Evolutionary conservation across 1,140 invertebrate genomes (phyloP), one percentile per base, ranked within the genome.

Genomic region (Drosophila gunungcola): DNA sequence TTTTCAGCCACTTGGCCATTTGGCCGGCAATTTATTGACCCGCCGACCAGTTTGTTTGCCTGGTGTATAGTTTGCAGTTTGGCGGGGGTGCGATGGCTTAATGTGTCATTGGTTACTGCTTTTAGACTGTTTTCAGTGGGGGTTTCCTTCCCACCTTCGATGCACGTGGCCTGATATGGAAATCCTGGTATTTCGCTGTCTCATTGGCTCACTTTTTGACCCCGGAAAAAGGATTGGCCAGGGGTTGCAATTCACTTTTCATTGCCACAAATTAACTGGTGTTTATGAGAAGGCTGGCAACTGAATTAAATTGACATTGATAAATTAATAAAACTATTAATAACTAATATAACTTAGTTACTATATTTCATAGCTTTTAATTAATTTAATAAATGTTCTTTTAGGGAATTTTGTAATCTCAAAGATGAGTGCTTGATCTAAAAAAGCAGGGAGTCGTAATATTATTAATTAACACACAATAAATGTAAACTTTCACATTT

Each of bases 41-140:
- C 49, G 48, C 61, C 46, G 46, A 13, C 27, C 36, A 46, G 34
- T 25, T 39, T 16, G 25, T 7, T 34, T 53, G 48, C 16, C 16
- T 21, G 38, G 5, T 45, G 38, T 13, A 41, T 61, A 55, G 11
- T 27, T 11, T 52, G 2, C n/a, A 27, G 34, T 51, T 13, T n/a
- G 3, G 32, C 13, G 11, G 11, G 55, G 38, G 1, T 43, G 11
- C 27, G 7, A 25, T 56, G 29, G 11, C 63, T 41, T 70, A 69
- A 69, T 56, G 67, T 70, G 51, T 56, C 67, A 68, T 36, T 69
- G 42, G 64, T 43, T 57, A 70, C 51, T 38, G 52, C 7, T 56
- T 55, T 48, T 4, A 32, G 29, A 32, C 29, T 9, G 43, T 61
- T 25, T 25, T 6, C 43, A 49, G 12, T 27, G 41, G 21, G 27